Base-by-base conservation (phyloP, 1,140 invertebrate species). In the Eubasilissa regina region DNA sequence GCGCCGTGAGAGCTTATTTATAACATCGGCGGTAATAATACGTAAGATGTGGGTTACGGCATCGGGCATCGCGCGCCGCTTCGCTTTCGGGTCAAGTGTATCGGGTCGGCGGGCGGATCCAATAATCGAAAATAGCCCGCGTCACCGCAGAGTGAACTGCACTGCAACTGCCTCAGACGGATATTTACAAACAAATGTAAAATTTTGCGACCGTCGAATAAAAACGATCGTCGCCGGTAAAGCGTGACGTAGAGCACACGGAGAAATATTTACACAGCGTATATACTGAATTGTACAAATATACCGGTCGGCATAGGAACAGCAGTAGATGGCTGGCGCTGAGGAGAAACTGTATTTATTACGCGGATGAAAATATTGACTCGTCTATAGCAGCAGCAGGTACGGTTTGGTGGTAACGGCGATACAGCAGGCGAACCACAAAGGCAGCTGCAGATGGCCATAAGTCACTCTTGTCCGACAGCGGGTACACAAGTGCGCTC, bases 401-500 rank as follows among this genome's bases (percentile, higher is more conserved):
- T 11, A n/a, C 25, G 25, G 25, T 44, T 35, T 21, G 74, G 55
- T 45, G 62, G 74, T 64, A 64, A 64, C 70, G 43, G 70, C 70
- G 53, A 75, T 25, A 62, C n/a, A 75, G 62, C 74, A 75, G 55
- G 48, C 35, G 45, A 25, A 64, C 35, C 56, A 60, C 25, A 64
- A 75, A 60, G 74, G 53, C 74, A 12, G 70, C 44, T 58, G 70
- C 80, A 81, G 53, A 81, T 78, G 80, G 66, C 75, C 64, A 74
- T 81, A 81, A 81, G 68, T 81, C 80, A 78, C 51, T 56, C 17
- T 68, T 77, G 75, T 53, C 75, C 44, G 55, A 58, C 47, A n/a
- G 17, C 73, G 70, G 75, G 77, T 81, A 81, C 80, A 81, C 80
- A 81, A 81, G 80, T 81, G 79, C 44, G 74, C 53, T 74, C n/a